These are phyloP conservation scores for Salvelinus namaycush DNA, from an alignment of 2,113 vertebrate species.

Conservation along the genomic window DNA sequence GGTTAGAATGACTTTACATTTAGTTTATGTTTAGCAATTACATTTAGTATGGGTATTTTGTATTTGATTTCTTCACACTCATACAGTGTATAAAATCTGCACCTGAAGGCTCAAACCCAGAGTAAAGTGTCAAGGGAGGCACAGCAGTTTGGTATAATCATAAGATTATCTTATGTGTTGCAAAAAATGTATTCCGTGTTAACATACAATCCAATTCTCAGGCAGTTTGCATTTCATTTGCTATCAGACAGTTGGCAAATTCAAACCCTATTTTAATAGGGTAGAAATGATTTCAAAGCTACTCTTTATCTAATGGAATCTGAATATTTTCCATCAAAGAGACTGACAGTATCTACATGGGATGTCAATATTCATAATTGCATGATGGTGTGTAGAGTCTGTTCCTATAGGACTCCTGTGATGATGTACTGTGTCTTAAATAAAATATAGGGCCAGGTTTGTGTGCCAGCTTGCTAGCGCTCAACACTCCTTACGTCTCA, in stretches of 20 bases:
- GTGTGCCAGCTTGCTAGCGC: not conserved
- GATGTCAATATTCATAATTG: constrained; percentile 30
- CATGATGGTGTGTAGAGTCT: constrained; percentile 1
- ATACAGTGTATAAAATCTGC: no score
- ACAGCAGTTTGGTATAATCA: not conserved
- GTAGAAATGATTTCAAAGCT: constrained; percentile 12
- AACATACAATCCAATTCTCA: not conserved
- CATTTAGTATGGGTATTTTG: not conserved
- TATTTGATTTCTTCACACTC: not conserved
- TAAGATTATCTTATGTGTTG: not conserved
- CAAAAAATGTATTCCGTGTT: not conserved
- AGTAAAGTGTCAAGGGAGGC: not conserved
- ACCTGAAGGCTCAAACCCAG: not conserved
- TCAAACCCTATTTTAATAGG: constrained; percentile 9
- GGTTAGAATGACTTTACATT: no score
- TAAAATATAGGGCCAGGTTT: constrained; percentile 22
- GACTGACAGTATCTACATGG: constrained; percentile 9
- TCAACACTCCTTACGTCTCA: not conserved
- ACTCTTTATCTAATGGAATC: constrained; percentile 23
- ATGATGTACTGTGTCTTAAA: constrained; percentile 22
- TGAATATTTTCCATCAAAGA: constrained; percentile 14
- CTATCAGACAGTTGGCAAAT: constrained; percentile 8
- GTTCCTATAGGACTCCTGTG: constrained; percentile 3
- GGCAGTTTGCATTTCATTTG: constrained; percentile 8
- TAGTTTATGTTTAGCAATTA: not conserved